A percentile compares a stretch with the other conserved stretches of the same genome.
Conservation (phyloP, 64 coral and sea anemone genomes). For the Montipora sp. region DNA sequence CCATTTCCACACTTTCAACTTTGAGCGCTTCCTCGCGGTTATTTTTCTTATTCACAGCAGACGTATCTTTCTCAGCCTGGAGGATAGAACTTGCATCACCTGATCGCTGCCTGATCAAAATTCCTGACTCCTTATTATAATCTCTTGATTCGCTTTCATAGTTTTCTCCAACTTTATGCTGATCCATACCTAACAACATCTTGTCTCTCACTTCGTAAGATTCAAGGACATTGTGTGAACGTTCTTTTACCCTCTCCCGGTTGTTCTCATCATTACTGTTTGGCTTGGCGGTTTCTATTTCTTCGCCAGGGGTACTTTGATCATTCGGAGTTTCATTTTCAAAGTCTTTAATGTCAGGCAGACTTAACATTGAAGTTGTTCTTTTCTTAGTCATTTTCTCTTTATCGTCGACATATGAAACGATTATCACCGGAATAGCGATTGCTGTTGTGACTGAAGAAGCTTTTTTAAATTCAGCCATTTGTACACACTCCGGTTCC, state of each 20-base stretch:
- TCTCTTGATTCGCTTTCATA: neutral
- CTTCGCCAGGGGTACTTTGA: conserved; percentile 38
- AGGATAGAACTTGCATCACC: neutral
- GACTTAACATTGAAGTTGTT: neutral
- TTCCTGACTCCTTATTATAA: neutral
- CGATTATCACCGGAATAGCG: conserved; percentile 23
- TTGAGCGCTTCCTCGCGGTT: neutral
- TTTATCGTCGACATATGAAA: neutral
- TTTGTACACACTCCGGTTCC: neutral
- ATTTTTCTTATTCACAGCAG: neutral
- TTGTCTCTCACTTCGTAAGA: neutral
- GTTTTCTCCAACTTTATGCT: too few species aligned
- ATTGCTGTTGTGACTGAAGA: neutral
- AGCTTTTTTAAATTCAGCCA: neutral
- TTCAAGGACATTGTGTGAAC: neutral
- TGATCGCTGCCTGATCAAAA: neutral
- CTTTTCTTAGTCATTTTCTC: neutral
- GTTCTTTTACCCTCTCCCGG: neutral
- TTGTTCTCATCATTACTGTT: neutral
- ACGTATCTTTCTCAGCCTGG: neutral
- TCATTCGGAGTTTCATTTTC: conserved; percentile 40
- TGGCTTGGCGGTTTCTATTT: neutral
- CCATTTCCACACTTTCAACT: too few species aligned
- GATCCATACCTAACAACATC: neutral
- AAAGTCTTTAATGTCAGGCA: conserved; percentile 6